Evolutionary conservation across 1,140 invertebrate genomes (phyloP).

Genomic region (Cyrtorhinus lividipennis): DNA sequence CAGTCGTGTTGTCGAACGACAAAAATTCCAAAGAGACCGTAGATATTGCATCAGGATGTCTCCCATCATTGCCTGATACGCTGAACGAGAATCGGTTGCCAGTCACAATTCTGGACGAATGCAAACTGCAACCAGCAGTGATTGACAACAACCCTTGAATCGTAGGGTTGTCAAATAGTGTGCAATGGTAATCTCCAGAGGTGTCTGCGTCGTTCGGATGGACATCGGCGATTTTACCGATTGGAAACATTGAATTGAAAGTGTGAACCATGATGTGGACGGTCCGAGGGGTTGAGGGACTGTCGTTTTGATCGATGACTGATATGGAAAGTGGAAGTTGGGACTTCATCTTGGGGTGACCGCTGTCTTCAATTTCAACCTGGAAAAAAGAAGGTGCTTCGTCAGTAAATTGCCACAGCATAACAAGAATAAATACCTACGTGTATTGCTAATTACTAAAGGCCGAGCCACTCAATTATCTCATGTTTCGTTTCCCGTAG

Average conservation of each 20-base stretch:
- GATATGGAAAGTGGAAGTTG: conserved; percentile 59
- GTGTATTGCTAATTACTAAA: no score
- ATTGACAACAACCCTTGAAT: conserved; percentile 51
- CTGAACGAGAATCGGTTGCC: conserved; percentile 52
- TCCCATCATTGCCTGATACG: conserved; percentile 77
- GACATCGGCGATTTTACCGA: conserved; percentile 75
- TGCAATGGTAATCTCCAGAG: conserved; percentile 74
- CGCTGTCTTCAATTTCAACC: conserved; percentile 80
- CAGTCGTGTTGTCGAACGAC: conserved; percentile 60
- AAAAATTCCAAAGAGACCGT: conserved; percentile 68
- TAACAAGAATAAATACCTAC: no score
- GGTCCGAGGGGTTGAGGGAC: conserved; percentile 67
- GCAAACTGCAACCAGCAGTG: conserved; percentile 60
- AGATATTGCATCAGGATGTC: conserved; percentile 67
- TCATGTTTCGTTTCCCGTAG: no score
- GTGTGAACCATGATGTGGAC: conserved; percentile 66
- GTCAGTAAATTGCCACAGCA: conserved; percentile 3
- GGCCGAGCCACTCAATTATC: no score
- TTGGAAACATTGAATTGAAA: conserved; percentile 50
- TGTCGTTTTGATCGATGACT: conserved; percentile 82
- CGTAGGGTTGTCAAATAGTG: conserved; percentile 45
- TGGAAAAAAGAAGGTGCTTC: conserved; percentile 23
- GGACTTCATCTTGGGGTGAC: conserved; percentile 62
- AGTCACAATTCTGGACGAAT: conserved; percentile 48
- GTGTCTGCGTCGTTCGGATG: conserved; percentile 81